phyloP scores from a whole-genome alignment of 2,113 vertebrate species.

The Tringa solitaria region DNA sequence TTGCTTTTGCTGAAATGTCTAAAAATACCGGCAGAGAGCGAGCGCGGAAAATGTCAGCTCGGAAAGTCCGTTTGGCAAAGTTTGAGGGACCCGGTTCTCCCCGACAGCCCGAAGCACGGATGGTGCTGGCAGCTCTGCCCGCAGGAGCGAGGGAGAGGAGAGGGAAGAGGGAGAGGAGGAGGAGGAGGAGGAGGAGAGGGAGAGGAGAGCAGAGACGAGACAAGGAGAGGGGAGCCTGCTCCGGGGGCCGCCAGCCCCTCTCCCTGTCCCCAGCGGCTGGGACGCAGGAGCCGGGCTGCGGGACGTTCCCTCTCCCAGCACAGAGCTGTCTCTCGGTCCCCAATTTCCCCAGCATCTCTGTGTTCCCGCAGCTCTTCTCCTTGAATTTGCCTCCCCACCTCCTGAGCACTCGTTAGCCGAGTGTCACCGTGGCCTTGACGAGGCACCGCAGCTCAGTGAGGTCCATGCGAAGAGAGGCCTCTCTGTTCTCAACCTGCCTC shows the following conservation, averaged over 20 bases:
- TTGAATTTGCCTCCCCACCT: background rate
- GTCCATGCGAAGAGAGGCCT: background rate
- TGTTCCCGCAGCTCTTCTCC: background rate
- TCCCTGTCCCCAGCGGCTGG: background rate
- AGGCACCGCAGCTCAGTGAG: background rate
- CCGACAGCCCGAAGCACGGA: background rate
- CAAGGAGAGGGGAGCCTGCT: background rate
- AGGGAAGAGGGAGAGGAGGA: too few relatives aligned
- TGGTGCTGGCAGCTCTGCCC: fast-evolving
- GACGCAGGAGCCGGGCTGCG: background rate
- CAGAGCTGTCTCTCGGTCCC: fast-evolving
- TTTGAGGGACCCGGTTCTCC: fast-evolving
- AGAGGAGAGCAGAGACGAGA: too few relatives aligned
- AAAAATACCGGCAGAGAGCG: conserved; percentile 25
- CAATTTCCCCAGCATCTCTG: fast-evolving
- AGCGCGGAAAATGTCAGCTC: conserved; percentile 8
- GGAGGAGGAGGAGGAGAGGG: too few relatives aligned
- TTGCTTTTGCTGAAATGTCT: conserved; percentile 48
- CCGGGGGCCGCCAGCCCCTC: background rate
- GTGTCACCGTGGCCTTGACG: fast-evolving
- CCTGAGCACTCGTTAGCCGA: fast-evolving
- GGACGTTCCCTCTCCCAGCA: background rate
- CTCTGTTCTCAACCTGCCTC: background rate
- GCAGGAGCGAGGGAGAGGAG: fast-evolving
- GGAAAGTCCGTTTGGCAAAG: background rate